These are phyloP conservation scores for Labeo catla DNA, from an alignment of 2,113 vertebrate genomes.

Conservation along the genomic window DNA sequence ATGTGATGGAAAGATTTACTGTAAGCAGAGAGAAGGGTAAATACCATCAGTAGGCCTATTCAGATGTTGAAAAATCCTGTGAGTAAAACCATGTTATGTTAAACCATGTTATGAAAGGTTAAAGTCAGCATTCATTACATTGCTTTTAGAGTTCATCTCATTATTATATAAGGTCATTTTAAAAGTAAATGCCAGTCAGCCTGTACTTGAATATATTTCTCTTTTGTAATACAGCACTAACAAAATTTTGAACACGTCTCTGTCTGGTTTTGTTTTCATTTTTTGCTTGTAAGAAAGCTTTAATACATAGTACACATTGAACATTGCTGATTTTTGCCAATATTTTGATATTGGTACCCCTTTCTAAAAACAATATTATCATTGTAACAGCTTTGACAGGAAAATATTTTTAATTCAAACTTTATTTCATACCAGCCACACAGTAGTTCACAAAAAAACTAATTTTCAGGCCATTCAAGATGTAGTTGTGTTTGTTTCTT, in stretches of 20 bases:
- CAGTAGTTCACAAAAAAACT: neutral
- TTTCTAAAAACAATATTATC: neutral
- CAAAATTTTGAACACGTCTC: neutral
- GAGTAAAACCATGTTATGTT: neutral
- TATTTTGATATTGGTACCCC: neutral
- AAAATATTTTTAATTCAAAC: neutral
- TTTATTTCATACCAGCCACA: neutral
- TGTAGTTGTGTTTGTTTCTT: neutral
- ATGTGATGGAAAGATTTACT: neutral
- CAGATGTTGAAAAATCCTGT: neutral
- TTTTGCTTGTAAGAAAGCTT: neutral
- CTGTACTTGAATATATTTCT: neutral
- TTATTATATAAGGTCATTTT: neutral
- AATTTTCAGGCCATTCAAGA: neutral
- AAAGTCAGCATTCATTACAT: neutral
- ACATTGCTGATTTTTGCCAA: neutral
- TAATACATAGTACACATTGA: neutral
- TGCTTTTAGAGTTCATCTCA: conserved; percentile 8
- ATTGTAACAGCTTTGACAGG: neutral
- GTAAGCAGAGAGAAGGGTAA: neutral
- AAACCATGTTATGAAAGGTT: neutral
- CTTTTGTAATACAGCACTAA: conserved; percentile 16
- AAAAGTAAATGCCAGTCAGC: neutral
- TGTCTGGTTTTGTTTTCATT: neutral
- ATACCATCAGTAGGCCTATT: neutral